Evolutionary conservation across 2,113 vertebrate species (phyloP).

Genomic region (Phainopepla nitens): DNA sequence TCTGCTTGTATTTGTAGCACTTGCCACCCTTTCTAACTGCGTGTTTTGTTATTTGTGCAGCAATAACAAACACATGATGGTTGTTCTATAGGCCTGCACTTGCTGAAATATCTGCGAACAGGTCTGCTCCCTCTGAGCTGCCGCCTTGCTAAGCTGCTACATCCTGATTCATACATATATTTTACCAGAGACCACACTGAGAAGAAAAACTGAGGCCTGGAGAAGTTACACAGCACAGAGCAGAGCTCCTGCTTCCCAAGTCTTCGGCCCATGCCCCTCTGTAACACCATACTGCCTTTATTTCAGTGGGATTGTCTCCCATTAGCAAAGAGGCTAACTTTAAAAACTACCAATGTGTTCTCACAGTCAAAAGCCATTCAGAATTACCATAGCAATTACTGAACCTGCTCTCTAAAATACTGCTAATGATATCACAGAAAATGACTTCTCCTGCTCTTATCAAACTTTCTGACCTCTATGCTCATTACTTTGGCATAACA

Average conservation of each 20-base stretch:
- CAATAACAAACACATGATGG: fast-evolving
- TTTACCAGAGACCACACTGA: background rate
- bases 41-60: background rate
- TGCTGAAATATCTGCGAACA: background rate
- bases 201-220: background rate
- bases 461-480: slow-evolving; percentile 51
- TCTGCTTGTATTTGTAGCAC: background rate
- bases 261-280: background rate
- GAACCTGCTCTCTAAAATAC: slow-evolving; percentile 24
- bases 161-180: background rate
- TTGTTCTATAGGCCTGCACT: background rate
- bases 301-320: background rate
- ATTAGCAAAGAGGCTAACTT: background rate
- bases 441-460: slow-evolving; percentile 45
- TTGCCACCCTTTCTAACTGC: background rate
- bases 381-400: slow-evolving; percentile 56
- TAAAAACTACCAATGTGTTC: background rate
- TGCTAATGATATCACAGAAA: slow-evolving; percentile 48
- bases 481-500: slow-evolving; percentile 43
- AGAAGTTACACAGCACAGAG: background rate
- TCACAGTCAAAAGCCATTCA: slow-evolving; percentile 30
- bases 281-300: background rate
- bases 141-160: background rate
- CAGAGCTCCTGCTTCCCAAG: background rate
- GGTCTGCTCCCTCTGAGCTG: background rate